Conservation (phyloP, 1,140 invertebrate genomes). For the Phocides pigmalion region DNA sequence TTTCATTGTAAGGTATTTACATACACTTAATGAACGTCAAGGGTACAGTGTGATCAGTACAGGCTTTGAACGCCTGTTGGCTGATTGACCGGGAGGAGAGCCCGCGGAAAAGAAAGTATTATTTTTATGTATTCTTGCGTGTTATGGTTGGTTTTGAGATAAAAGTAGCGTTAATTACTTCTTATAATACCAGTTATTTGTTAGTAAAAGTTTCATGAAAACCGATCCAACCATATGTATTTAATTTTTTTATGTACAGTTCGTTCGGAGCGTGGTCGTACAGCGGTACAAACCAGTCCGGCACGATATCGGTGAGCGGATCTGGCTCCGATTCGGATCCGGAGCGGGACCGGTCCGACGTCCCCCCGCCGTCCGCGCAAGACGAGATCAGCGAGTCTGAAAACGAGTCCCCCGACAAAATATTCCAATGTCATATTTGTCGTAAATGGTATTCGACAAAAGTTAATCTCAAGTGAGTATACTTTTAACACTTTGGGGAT, state of each 20-base stretch:
- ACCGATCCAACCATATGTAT: too few relatives aligned
- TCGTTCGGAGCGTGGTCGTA: slow-evolving; percentile 69
- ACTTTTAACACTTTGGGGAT: background rate
- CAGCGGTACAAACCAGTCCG: slow-evolving; percentile 38
- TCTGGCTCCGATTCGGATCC: slow-evolving; percentile 52
- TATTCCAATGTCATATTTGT: slow-evolving; percentile 78
- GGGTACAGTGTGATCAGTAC: too few relatives aligned
- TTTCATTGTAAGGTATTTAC: too few relatives aligned
- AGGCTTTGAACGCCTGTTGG: too few relatives aligned
- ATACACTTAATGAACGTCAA: too few relatives aligned
- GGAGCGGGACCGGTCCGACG: slow-evolving; percentile 35
- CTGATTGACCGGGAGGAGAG: too few relatives aligned
- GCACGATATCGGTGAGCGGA: slow-evolving; percentile 49
- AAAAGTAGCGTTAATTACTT: too few relatives aligned
- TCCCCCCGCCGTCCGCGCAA: slow-evolving; percentile 34
- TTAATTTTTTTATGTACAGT: slow-evolving; percentile 34
- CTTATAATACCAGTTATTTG: too few relatives aligned
- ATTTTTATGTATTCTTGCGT: too few relatives aligned
- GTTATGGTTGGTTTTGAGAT: too few relatives aligned
- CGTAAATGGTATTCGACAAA: slow-evolving; percentile 78
- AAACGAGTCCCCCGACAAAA: slow-evolving; percentile 76
- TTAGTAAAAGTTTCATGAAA: too few relatives aligned
- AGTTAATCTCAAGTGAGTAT: slow-evolving; percentile 75
- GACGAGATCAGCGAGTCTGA: slow-evolving; percentile 73
- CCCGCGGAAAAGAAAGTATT: too few relatives aligned